Evolutionary conservation across 92 coral and sea anemone species (phyloP), one percentile per base, ranked within the genome.

Genomic region (Palythoa grandis): DNA sequence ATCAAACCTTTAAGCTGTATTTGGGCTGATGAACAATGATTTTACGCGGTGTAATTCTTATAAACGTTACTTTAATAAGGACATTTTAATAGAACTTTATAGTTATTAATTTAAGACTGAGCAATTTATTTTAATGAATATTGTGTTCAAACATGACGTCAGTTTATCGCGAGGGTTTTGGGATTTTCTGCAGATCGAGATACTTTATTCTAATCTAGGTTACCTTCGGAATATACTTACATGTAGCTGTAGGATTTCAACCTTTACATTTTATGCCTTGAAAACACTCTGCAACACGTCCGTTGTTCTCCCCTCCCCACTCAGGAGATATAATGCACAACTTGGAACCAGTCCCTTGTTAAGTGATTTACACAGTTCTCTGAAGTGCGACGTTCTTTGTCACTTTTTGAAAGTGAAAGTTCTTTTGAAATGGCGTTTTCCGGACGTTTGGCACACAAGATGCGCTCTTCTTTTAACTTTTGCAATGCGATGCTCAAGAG

Each of bases 351-450:
- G 80, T 52, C 60, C 40, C 20, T 19, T 15, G 17, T 76, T 20
- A 4, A 19, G 35, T 43, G 63, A 8, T 22, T 20, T 3, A 5
- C 65, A 5, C 65, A 5, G 3, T 22, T 58, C 24, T 10, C 10
- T 0, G 19, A 22, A 52, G 16, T 5, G 80, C 80, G 66, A 52
- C 80, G 80, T 50, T 53, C 69, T 63, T n/a, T 29, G 9, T 23
- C 79, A 19, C 4, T 11, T 22, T 52, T 23, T 8, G 6, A 37
- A n/a, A 48, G 57, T 19, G 63, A 15, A 48, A 16, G 14, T 20
- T 5, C 7, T 75, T 23, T 17, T 19, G 72, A 88, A 78, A 91
- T 91, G 93, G 91, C 93, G 56, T 83, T 88, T 61, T 85, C 87
- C 19, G 86, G 91, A 19, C 93, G 91, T 48, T 70, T 84, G 52